Conservation (phyloP, 1,140 invertebrate species). For the Diorhabda elongata region DNA sequence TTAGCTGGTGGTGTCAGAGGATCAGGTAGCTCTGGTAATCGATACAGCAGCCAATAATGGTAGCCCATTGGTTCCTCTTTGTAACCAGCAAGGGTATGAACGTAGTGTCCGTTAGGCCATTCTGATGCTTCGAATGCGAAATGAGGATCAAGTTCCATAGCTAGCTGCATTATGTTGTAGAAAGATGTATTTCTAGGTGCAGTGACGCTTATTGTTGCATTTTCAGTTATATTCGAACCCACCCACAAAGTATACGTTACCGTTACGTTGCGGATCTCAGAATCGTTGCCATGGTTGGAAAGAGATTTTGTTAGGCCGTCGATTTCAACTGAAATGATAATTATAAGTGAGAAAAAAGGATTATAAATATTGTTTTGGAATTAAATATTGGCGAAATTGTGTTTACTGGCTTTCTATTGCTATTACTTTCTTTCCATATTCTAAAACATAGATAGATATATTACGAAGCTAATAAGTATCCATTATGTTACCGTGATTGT, state of each 20-base stretch:
- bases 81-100: conserved; percentile 79
- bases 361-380: too few relatives aligned
- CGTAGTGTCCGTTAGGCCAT: conserved; percentile 87
- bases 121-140: conserved; percentile 62
- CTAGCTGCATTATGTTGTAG: conserved; percentile 79
- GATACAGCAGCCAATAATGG: conserved; percentile 83
- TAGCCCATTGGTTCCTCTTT: conserved; percentile 84
- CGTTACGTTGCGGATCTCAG: conserved; percentile 63
- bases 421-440: too few relatives aligned
- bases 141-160: conserved; percentile 68
- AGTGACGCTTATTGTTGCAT: conserved; percentile 63
- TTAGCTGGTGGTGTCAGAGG: conserved; percentile 73
- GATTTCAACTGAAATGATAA: conserved; percentile 39
- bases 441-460: too few relatives aligned
- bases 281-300: conserved; percentile 52
- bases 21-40: conserved; percentile 70
- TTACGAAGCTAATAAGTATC: too few relatives aligned
- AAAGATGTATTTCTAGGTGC: conserved; percentile 76
- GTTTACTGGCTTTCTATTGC: too few relatives aligned
- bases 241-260: conserved; percentile 84
- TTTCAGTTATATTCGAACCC: conserved; percentile 74
- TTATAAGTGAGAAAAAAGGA: background rate
- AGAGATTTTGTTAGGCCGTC: conserved; percentile 41
- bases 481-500: conserved; percentile 40
- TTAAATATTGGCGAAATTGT: too few relatives aligned